Conservation (phyloP, 2,113 vertebrate species). For the Melanostigma gelatinosum region DNA sequence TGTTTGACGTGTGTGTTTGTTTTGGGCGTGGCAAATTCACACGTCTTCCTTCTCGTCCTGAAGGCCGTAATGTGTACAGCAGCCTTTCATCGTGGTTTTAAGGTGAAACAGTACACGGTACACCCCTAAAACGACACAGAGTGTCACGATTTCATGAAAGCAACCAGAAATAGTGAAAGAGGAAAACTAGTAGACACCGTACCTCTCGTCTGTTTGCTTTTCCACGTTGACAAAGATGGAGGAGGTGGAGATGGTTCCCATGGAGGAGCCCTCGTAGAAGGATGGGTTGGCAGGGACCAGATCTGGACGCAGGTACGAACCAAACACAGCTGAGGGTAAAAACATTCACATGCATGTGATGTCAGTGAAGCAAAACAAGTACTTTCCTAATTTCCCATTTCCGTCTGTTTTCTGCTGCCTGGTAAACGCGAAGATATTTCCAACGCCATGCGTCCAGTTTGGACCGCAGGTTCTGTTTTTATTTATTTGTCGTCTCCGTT, state of each 20-base stretch:
- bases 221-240: constrained; percentile 87
- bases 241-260: constrained; percentile 92
- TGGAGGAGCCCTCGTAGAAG: constrained; percentile 90
- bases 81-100: neutral
- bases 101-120: neutral
- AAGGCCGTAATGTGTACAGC: neutral
- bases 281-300: constrained; percentile 88
- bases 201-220: constrained; percentile 84
- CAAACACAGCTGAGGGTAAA: constrained; percentile 78
- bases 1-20: constrained; percentile 17
- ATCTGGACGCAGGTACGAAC: constrained; percentile 86
- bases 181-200: constrained; percentile 24
- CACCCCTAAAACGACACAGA: neutral
- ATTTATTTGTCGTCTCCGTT: neutral
- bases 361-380: neutral
- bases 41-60: neutral
- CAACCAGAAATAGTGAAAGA: neutral
- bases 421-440: neutral
- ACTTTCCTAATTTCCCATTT: neutral
- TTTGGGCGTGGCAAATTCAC: neutral
- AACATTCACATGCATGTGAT: constrained; percentile 10
- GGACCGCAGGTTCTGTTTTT: neutral
- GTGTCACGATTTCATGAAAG: neutral
- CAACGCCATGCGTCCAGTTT: neutral
- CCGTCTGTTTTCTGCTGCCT: neutral